Conservation (phyloP, 1,140 invertebrate species). For the Drosophila paulistorum region DNA sequence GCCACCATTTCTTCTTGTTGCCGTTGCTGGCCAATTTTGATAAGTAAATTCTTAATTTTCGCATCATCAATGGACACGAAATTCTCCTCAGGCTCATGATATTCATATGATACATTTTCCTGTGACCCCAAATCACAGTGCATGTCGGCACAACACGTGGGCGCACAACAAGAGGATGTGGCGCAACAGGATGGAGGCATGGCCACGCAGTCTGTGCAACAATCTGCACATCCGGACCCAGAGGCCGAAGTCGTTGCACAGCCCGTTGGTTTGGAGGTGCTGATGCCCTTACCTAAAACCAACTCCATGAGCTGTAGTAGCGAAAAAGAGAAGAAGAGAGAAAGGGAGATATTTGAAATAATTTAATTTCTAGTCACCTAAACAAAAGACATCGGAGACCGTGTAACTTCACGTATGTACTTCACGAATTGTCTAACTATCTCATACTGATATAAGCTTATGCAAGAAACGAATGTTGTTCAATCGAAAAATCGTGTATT, state of each 20-base stretch:
- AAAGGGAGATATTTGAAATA: not conserved
- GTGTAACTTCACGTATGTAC: too few species aligned
- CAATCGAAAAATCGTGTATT: too few species aligned
- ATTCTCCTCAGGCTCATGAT: constrained; percentile 78
- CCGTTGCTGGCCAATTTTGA: constrained; percentile 69
- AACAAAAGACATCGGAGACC: too few species aligned
- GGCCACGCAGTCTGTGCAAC: constrained; percentile 54
- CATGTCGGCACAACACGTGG: constrained; percentile 50
- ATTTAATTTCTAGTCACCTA: not conserved
- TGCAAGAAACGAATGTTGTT: too few species aligned
- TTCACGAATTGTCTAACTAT: too few species aligned
- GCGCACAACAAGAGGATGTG: constrained; percentile 42
- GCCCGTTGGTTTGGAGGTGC: not conserved
- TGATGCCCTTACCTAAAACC: constrained; percentile 27
- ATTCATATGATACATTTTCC: constrained; percentile 58
- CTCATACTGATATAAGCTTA: too few species aligned
- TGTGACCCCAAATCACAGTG: constrained; percentile 48
- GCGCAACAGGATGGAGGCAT: constrained; percentile 31
- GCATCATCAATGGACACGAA: constrained; percentile 79
- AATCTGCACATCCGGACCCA: constrained; percentile 52
- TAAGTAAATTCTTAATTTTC: constrained; percentile 68
- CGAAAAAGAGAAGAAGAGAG: not conserved
- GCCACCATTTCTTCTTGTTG: constrained; percentile 39
- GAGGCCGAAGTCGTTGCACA: constrained; percentile 4
- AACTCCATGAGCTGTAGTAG: constrained; percentile 51